Conservation (phyloP, 2,797 vertebrate species). For the Prionace glauca region DNA sequence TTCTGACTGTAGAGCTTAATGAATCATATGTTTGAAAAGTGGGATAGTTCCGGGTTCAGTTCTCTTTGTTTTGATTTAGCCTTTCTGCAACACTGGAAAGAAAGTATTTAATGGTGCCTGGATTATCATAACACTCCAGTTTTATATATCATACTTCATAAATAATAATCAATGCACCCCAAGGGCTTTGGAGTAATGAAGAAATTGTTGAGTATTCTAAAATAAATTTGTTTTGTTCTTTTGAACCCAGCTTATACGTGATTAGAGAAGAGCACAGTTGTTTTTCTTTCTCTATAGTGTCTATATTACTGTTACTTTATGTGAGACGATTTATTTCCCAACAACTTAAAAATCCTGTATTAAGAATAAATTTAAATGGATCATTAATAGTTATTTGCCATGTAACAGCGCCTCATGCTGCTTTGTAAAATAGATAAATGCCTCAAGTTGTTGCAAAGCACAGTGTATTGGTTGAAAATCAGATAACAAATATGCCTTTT, state of each 20-base stretch:
- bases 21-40: not conserved
- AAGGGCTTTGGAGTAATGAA: not conserved
- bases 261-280: not conserved
- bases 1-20: not conserved
- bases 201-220: not conserved
- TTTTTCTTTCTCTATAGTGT: not conserved
- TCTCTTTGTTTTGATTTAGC: not conserved
- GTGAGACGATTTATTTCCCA: not conserved
- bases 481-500: not conserved
- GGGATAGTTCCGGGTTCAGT: not conserved
- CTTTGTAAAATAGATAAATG: not conserved
- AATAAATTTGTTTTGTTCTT: not conserved
- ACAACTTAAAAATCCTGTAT: not conserved
- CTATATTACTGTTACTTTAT: not conserved
- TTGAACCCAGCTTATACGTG: not conserved
- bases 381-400: slow-evolving; percentile 31
- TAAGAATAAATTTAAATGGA: not conserved
- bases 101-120: not conserved
- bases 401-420: not conserved
- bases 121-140: not conserved
- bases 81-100: not conserved
- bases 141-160: not conserved
- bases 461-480: not conserved
- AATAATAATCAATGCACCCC: not conserved
- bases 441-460: not conserved